Conservation (phyloP, 2,113 vertebrate species). For the Sterrhoptilus dennistouni region DNA sequence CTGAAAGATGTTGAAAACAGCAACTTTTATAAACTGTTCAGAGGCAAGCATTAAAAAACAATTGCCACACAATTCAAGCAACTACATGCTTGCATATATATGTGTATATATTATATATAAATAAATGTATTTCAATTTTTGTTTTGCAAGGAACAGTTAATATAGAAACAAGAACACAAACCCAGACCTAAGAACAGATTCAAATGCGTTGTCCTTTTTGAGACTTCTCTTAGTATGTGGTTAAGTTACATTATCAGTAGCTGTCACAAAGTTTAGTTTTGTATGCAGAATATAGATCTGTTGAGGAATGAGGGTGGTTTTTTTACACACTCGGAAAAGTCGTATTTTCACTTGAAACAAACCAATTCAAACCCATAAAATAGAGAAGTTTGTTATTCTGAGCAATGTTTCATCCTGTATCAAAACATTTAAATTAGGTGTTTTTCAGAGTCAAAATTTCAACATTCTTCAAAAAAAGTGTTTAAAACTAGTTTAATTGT, state of each 20-base stretch:
- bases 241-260: background rate
- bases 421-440: background rate
- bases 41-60: background rate
- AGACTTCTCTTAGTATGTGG: background rate
- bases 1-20: background rate
- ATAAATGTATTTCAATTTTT: background rate
- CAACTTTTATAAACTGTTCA: background rate
- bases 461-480: background rate
- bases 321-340: background rate
- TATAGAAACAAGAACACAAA: background rate
- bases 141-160: background rate
- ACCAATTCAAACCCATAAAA: background rate
- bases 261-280: background rate
- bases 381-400: background rate
- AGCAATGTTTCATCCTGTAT: background rate
- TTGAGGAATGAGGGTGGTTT: background rate
- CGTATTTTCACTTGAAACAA: background rate
- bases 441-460: background rate
- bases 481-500: background rate
- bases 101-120: background rate
- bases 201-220: background rate
- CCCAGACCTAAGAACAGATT: too few relatives aligned
- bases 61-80: background rate
- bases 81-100: background rate
- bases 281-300: background rate